Conservation (phyloP, 2,888 invertebrate genomes). For the Branchellion lobata region DNA sequence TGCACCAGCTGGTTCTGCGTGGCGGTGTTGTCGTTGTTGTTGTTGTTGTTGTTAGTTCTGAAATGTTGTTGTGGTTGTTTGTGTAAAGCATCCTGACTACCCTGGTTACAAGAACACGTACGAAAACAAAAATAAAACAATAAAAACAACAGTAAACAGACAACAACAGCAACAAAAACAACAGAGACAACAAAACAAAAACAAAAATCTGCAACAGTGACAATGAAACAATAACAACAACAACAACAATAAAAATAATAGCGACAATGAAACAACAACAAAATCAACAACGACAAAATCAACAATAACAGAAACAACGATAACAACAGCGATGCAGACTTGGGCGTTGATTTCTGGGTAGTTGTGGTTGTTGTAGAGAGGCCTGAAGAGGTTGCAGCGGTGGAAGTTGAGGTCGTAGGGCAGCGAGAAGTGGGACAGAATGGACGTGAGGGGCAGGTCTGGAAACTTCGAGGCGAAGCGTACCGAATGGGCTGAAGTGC, state of each 20-base stretch:
- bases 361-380: not conserved
- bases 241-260: too few relatives aligned
- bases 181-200: not conserved
- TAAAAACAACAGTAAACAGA: too few relatives aligned
- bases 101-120: too few relatives aligned
- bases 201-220: too few relatives aligned
- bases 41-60: conserved; percentile 9
- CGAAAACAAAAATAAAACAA: too few relatives aligned
- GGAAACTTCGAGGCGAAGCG: conserved; percentile 25
- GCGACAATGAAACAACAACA: too few relatives aligned
- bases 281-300: too few relatives aligned
- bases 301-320: too few relatives aligned
- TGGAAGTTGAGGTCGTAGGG: conserved; percentile 25
- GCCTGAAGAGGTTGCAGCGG: not conserved
- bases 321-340: not conserved
- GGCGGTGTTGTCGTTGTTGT: not conserved
- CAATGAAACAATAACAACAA: too few relatives aligned
- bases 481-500: not conserved
- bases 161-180: too few relatives aligned
- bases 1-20: not conserved
- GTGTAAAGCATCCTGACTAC: too few relatives aligned
- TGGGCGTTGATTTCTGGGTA: not conserved
- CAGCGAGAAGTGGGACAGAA: conserved; percentile 30
- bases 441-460: not conserved
- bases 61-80: too few relatives aligned